A percentile compares a stretch with the other conserved stretches of the same genome.
These are phyloP conservation scores for Sciurus vulgaris DNA, from an alignment of 2,797 vertebrate species.

Conservation along the genomic window DNA sequence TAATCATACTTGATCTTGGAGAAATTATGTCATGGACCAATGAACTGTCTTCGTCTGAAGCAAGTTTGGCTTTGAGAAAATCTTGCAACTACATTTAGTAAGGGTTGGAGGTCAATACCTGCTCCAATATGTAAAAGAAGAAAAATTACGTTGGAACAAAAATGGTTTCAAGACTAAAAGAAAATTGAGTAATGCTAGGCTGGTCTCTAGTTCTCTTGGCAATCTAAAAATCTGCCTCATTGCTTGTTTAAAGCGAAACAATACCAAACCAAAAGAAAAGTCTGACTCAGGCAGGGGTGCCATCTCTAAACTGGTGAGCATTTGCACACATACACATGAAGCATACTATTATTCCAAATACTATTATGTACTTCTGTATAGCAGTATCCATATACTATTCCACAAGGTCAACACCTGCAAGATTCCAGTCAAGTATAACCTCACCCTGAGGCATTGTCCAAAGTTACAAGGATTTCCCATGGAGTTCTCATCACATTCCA, in stretches of 20 bases:
- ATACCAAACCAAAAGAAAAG: slow-evolving; percentile 20
- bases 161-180: background rate
- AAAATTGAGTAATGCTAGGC: background rate
- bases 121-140: background rate
- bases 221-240: background rate
- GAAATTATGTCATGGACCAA: background rate
- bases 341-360: background rate
- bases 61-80: background rate
- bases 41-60: background rate
- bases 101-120: background rate
- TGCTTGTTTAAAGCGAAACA: background rate
- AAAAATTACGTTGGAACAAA: background rate
- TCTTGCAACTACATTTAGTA: background rate
- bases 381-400: background rate
- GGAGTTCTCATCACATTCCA: background rate
- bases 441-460: background rate
- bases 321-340: background rate
- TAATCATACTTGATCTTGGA: background rate
- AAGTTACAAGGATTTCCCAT: background rate
- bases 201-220: background rate
- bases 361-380: no score
- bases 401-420: background rate
- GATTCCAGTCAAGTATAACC: background rate
- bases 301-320: background rate
- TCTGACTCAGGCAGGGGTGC: background rate